Percentiles rank a stretch among this genome's conserved stretches.
Evolutionary conservation across 1,140 invertebrate genomes (phyloP).

Genomic region (Holcopasites calliopsidis): DNA sequence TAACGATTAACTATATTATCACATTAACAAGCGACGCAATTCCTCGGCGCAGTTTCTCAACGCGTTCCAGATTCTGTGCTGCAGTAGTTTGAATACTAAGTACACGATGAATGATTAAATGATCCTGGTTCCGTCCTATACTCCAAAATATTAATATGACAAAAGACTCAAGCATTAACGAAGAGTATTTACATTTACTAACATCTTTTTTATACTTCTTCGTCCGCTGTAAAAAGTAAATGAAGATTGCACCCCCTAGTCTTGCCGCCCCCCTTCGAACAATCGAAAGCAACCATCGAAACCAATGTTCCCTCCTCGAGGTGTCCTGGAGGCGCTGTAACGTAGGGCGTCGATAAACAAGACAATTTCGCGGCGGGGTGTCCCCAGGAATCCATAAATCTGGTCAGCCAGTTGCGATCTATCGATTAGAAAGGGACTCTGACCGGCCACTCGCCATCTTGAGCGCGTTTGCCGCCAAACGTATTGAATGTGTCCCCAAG

Average conservation of each 20-base stretch:
- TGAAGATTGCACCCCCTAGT: no score
- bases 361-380: slow-evolving; percentile 57
- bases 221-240: no score
- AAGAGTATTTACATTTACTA: no score
- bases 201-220: no score
- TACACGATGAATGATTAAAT: not conserved
- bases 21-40: slow-evolving; percentile 7
- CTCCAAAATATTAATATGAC: no score
- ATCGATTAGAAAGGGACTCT: slow-evolving; percentile 48
- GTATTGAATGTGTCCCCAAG: slow-evolving; percentile 66
- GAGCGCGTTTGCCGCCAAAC: slow-evolving; percentile 61
- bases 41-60: not conserved
- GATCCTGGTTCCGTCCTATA: no score
- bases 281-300: not conserved
- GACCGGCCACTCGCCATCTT: slow-evolving; percentile 59
- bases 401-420: slow-evolving; percentile 23
- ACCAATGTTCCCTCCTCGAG: slow-evolving; percentile 5
- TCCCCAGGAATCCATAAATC: slow-evolving; percentile 64
- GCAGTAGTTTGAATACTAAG: slow-evolving; percentile 1
- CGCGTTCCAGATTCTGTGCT: slow-evolving; percentile 28
- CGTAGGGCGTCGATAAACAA: slow-evolving; percentile 52
- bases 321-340: slow-evolving; percentile 45
- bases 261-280: not conserved
- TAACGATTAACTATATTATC: not conserved
- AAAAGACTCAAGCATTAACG: no score